Evolutionary conservation across 2,888 invertebrate species (phyloP).

Genomic region (Campopleginae sp.): DNA sequence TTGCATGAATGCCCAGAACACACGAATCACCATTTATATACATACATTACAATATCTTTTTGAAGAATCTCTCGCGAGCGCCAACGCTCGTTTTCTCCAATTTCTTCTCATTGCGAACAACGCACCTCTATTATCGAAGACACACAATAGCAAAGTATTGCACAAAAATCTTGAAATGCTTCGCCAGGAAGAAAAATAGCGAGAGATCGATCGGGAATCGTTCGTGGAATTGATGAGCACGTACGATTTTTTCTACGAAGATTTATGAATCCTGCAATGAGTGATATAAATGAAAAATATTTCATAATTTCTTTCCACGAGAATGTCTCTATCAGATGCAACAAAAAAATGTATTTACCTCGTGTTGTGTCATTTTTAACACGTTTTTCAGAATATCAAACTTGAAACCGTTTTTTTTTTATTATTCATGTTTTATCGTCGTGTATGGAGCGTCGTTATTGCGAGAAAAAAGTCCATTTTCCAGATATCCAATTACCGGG

Average conservation of each 20-base stretch:
- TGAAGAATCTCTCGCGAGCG: conserved; percentile 13
- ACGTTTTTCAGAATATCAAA: neutral
- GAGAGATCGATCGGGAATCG: neutral
- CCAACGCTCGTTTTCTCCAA: conserved; percentile 26
- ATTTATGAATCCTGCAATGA: neutral
- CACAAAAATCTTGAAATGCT: neutral
- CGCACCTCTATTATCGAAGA: conserved; percentile 8
- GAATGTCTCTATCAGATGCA: neutral
- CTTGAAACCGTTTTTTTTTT: neutral
- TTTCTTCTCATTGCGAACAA: conserved; percentile 15
- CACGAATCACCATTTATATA: conserved; percentile 7
- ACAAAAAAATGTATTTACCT: neutral
- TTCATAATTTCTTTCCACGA: neutral
- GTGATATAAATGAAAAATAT: neutral
- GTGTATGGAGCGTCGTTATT: neutral
- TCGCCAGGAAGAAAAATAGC: neutral
- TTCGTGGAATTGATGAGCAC: neutral
- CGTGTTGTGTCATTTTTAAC: conserved; percentile 12
- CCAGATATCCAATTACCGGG: conserved; percentile 8
- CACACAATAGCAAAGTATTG: neutral
- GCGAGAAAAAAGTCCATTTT: neutral
- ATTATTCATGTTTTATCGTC: neutral
- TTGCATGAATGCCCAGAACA: neutral
- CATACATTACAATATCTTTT: neutral
- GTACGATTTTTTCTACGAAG: neutral